A percentile compares a stretch with the other conserved stretches of the same genome.
Conservation (phyloP, 37 sponge, comb jelly and placozoan species). For the Axinella damicornis region DNA sequence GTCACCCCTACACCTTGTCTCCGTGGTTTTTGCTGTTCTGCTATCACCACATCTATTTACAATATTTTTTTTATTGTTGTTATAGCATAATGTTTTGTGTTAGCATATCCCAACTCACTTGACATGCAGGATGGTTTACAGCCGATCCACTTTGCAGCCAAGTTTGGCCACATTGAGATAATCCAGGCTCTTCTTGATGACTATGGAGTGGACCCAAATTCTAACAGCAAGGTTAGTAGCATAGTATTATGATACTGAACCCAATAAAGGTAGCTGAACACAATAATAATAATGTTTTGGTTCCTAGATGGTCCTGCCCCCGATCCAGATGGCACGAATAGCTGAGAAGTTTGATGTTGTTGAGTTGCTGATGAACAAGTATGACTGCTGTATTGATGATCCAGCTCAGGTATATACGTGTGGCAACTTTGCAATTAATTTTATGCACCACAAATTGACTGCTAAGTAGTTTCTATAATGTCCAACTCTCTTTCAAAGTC, state of each 20-base stretch:
- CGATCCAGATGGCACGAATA: conserved; percentile 22
- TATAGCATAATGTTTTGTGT: too few species aligned
- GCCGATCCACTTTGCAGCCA: conserved; percentile 35
- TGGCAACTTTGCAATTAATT: too few species aligned
- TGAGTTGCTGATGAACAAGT: conserved; percentile 28
- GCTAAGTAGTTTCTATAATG: too few species aligned
- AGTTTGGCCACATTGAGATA: conserved; percentile 22
- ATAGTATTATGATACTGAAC: too few species aligned
- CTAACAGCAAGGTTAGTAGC: conserved; percentile 4
- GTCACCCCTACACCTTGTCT: too few species aligned
- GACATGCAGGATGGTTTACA: conserved; percentile 2
- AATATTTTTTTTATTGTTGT: too few species aligned
- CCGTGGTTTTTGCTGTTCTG: too few species aligned
- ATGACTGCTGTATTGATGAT: conserved; percentile 27
- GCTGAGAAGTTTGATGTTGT: conserved; percentile 21
- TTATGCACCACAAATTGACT: too few species aligned
- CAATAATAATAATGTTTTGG: background rate
- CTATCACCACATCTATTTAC: too few species aligned
- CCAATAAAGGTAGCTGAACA: too few species aligned
- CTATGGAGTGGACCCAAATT: conserved; percentile 27
- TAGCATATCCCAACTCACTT: background rate
- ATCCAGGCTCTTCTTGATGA: conserved; percentile 11
- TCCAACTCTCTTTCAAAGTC: too few species aligned
- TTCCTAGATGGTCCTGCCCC: background rate
- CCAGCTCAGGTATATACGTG: background rate